Base-by-base conservation (phyloP, 2,888 invertebrate species). In the Embidobia sp. region DNA sequence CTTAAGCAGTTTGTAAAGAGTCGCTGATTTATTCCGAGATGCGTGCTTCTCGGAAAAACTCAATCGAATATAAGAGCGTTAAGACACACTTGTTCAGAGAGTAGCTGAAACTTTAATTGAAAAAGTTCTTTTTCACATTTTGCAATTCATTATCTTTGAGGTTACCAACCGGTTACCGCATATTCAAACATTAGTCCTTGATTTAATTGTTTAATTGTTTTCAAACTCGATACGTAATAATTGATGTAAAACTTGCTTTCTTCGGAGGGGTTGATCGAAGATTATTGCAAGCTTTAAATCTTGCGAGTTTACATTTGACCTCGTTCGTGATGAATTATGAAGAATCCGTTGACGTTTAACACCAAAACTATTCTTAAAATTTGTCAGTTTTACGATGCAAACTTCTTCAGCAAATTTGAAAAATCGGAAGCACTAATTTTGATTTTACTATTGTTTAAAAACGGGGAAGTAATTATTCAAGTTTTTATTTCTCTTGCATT, bases 71-170 rank as follows among this genome's bases (percentile, higher is more conserved):
- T 57, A 72, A 66, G 51, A 35, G 49, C 49, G 63, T 51, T 48
- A 61, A 61, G n/a, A 75, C 69, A 63, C 31, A 67, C 33, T 67
- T 63, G 53, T 31, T 59, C 49, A 53, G 35, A 35, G 49, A 44
- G 46, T 46, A 33, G 55, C 61, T 55, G 48, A 74, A 83, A 83
- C 76, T 87, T 86, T 87, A 87, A 87, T 88, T 86, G 86, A 85
- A 88, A 88, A 87, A 87, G 81, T 88, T 88, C 80, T 59, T 81
- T 78, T 75, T 55, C 73, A 82, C 81, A 86, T 85, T 86, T 86
- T 84, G 82, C 83, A 82, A 81, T 35, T 48, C 48, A 35, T 49
- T 37, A 49, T 46, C 59, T 22, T 19, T 4, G 1, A 13, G 11
- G 16, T 33, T 35, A 46, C 73, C 63, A 74, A 79, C 79, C 64